Percentiles rank a stretch among this genome's conserved stretches.
Conservation (phyloP, 2,113 vertebrate species). For the Rhinoptilus africanus region DNA sequence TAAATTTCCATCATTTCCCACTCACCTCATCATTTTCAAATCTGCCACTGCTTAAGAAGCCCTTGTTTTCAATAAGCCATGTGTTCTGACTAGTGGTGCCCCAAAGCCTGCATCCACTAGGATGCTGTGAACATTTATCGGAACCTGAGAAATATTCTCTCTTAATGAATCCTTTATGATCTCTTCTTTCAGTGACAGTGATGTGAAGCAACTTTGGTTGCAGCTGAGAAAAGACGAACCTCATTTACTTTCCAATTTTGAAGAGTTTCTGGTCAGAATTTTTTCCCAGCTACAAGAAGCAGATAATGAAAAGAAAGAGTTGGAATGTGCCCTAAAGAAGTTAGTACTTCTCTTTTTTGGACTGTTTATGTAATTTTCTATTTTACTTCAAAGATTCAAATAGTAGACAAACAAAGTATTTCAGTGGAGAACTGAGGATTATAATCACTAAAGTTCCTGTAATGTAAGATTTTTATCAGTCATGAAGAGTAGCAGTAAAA, state of each 20-base stretch:
- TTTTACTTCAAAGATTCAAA: too few relatives aligned
- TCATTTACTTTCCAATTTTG: conserved; percentile 85
- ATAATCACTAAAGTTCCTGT: not conserved
- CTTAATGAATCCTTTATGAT: not conserved
- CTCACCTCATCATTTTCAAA: not conserved
- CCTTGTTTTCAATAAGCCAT: not conserved
- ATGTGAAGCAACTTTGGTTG: conserved; percentile 84
- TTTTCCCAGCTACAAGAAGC: conserved; percentile 87
- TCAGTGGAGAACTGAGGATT: not conserved
- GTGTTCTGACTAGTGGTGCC: not conserved
- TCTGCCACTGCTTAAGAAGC: not conserved
- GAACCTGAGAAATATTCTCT: not conserved
- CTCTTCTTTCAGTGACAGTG: conserved; percentile 73
- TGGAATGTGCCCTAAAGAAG: conserved; percentile 86
- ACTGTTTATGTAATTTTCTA: not conserved
- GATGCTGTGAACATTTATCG: not conserved
- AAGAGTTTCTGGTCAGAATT: conserved; percentile 86
- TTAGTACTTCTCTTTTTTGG: conserved; percentile 55
- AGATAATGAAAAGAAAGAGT: conserved; percentile 84
- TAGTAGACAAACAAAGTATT: too few relatives aligned
- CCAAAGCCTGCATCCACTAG: not conserved
- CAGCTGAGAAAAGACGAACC: conserved; percentile 85
- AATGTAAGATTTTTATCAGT: not conserved
- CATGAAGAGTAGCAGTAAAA: not conserved
- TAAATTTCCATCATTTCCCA: not conserved